Evolutionary conservation across 2,888 invertebrate species (phyloP), one percentile per base, ranked within the genome.

Genomic region (Habrosyne pyritoides): DNA sequence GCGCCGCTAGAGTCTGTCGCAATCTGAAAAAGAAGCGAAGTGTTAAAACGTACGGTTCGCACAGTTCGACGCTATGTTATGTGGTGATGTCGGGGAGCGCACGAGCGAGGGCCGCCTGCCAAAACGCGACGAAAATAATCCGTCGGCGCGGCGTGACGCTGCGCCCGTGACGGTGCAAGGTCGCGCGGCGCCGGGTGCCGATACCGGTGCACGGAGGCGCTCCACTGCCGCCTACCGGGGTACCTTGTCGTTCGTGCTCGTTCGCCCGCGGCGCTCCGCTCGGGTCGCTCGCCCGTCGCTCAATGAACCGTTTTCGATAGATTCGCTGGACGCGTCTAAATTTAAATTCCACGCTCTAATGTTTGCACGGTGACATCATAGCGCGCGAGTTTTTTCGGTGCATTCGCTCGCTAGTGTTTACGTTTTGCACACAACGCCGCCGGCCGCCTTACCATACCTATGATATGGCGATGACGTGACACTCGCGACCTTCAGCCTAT

Each of bases 1-100:
- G 96, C 83, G 95, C 95, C 89, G 94, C 94, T 79, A 97, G 93
- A 79, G 95, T 95, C 85, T 95, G 95, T 93, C 95, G 94, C 94
- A 97, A 96, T 94, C 97, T 98, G 93, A 59, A 91, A 86, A 80
- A 85, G 72, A 87, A 72, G 80, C 69, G 58, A 67, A 62, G 64
- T 66, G 72, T 83, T 74, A 76, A 71, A 76, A 69, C 74, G 83
- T 79, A 70, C 64, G 67, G 67, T 73, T 74, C 79, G 73, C 73
- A 73, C 69, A 63, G 69, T 75, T 67, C 64, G 67, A 70, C 67
- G 69, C 69, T 73, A 69, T 76, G 70, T 76, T 80, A 67, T 68
- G 72, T 50, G 50, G 71, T 74, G 79, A 72, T 77, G 71, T 74
- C 69, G 67, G 75, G 68, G 71, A 69, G 80, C 75, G 75, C 79